A percentile compares a stretch with the other conserved stretches of the same genome.
These are phyloP conservation scores for Macrosiphum euphorbiae DNA, from an alignment of 2,888 invertebrate genomes.

Conservation along the genomic window DNA sequence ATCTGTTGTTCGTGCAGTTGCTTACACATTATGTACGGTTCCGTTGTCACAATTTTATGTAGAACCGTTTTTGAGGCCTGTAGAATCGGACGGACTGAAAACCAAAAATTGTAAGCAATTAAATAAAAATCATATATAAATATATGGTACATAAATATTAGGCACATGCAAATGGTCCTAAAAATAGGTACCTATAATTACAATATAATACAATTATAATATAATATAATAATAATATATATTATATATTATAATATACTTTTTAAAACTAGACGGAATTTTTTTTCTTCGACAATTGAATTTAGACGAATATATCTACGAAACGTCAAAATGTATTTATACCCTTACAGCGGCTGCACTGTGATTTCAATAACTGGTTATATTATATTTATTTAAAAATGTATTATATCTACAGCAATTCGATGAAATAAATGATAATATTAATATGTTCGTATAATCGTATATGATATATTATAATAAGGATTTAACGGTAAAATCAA, in stretches of 20 bases:
- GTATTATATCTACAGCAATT: too few species aligned
- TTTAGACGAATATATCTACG: background rate
- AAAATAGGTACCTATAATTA: background rate
- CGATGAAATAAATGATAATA: background rate
- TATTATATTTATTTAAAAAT: too few species aligned
- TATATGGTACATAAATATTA: background rate
- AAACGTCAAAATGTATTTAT: background rate
- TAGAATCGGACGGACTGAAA: background rate
- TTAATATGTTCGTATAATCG: background rate
- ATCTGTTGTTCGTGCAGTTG: background rate
- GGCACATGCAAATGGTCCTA: background rate
- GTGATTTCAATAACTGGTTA: too few species aligned
- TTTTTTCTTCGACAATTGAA: background rate
- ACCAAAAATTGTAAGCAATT: background rate
- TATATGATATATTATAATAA: background rate
- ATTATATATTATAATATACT: too few species aligned
- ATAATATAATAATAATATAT: too few species aligned
- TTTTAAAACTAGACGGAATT: background rate
- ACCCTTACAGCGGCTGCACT: too few species aligned
- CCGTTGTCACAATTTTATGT: background rate
- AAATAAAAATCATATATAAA: background rate
- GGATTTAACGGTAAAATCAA: background rate
- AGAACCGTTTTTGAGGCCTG: background rate
- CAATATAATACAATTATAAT: background rate
- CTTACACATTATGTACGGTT: background rate